phyloP scores from a whole-genome alignment of 37 sponge, comb jelly and placozoan genomes.

The Beroe ovata region DNA sequence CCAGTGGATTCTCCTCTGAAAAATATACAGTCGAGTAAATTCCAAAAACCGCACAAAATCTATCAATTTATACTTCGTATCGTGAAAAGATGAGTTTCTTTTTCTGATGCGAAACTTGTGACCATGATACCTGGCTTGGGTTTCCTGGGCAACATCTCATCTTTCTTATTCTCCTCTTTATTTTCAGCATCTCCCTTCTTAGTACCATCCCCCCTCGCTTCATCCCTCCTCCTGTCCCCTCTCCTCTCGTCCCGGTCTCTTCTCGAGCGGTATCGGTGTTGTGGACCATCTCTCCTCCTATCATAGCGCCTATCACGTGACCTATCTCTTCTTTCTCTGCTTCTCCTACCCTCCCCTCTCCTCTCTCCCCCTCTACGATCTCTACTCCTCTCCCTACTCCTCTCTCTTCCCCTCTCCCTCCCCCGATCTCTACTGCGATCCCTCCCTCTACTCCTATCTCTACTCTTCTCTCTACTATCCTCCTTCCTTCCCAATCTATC shows the following conservation, averaged over 20 bases:
- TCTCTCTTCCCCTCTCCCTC: neutral
- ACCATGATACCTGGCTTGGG: slow-evolving; percentile 57
- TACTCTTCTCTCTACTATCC: neutral
- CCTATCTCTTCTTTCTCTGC: neutral
- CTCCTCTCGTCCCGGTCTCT: neutral
- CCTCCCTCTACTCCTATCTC: slow-evolving; percentile 25
- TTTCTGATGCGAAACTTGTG: too few relatives aligned
- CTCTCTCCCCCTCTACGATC: neutral
- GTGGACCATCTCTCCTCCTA: neutral
- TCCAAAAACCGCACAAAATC: too few relatives aligned
- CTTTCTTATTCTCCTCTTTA: slow-evolving; percentile 32
- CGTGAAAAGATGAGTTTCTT: too few relatives aligned
- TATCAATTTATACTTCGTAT: too few relatives aligned
- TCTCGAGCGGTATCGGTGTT: neutral
- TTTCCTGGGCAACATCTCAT: slow-evolving; percentile 42
- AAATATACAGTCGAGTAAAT: too few relatives aligned
- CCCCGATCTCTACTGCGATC: slow-evolving; percentile 4
- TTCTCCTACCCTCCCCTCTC: neutral
- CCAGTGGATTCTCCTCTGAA: slow-evolving; percentile 58
- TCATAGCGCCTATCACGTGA: slow-evolving; percentile 1
- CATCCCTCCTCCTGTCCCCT: neutral
- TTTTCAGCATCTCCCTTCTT: neutral
- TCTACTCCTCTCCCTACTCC: slow-evolving; percentile 41
- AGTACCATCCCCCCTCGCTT: neutral
- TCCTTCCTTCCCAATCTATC: slow-evolving; percentile 24